A percentile compares a stretch with the other conserved stretches of the same genome.
These are phyloP conservation scores for Eunapius fragilis DNA, from an alignment of 37 sponge, comb jelly and placozoan genomes.

Conservation along the genomic window DNA sequence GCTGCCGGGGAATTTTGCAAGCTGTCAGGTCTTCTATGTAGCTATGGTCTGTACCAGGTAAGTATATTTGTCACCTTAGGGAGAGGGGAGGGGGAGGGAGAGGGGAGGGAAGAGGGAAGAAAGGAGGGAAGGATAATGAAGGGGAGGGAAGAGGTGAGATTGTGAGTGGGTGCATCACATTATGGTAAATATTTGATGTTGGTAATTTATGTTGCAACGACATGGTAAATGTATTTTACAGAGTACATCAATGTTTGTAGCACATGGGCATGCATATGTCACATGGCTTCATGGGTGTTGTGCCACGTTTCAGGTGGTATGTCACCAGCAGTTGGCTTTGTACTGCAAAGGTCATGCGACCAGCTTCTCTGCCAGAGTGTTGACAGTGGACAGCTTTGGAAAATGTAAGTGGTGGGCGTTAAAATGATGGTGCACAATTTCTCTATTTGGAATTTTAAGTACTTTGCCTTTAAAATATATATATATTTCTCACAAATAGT, in stretches of 20 bases:
- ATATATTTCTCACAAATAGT: slow-evolving; percentile 14
- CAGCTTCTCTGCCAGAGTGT: slow-evolving; percentile 58
- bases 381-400: slow-evolving; percentile 17
- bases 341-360: slow-evolving; percentile 62
- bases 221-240: no score
- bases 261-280: no score
- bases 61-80: background rate
- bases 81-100: background rate
- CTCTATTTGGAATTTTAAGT: background rate
- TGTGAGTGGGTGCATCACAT: no score
- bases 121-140: no score
- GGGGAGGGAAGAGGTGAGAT: background rate
- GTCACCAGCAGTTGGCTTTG: slow-evolving; percentile 48
- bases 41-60: slow-evolving; percentile 79
- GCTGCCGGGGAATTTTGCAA: slow-evolving; percentile 74
- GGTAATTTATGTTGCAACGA: no score
- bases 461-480: background rate
- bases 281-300: background rate
- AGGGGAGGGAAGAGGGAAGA: background rate
- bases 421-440: background rate
- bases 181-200: no score
- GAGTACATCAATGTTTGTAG: no score
- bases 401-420: slow-evolving; percentile 7
- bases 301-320: slow-evolving; percentile 24
- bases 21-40: slow-evolving; percentile 72